Percentiles rank a stretch among this genome's conserved stretches.
These are phyloP conservation scores for Aurelia aurita complex sp. Pacific DNA, from an alignment of 30 jellyfish, hydroid and myxozoan genomes.

Conservation along the genomic window DNA sequence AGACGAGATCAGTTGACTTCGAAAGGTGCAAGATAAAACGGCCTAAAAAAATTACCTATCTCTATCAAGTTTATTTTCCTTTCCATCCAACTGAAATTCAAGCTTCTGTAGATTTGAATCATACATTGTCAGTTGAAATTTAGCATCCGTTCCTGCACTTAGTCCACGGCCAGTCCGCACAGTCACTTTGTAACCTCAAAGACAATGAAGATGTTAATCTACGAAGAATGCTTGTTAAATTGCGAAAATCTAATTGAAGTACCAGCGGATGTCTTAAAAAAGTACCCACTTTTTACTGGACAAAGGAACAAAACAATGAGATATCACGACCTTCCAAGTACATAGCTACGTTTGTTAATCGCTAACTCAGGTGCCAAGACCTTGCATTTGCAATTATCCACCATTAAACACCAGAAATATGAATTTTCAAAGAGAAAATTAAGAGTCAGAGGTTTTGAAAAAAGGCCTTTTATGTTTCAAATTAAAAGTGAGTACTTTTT, in stretches of 20 bases:
- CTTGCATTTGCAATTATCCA: too few relatives aligned
- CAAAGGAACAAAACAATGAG: neutral
- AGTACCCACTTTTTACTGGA: neutral
- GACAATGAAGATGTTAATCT: neutral
- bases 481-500: too few relatives aligned
- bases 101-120: neutral
- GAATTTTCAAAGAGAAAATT: too few relatives aligned
- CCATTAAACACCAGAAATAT: too few relatives aligned
- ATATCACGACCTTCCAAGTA: too few relatives aligned
- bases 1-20: neutral
- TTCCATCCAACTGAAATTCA: constrained; percentile 20
- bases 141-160: constrained; percentile 68
- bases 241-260: too few relatives aligned
- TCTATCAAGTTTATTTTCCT: constrained; percentile 22
- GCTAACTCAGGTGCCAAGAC: neutral
- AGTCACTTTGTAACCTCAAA: constrained; percentile 36
- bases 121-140: neutral
- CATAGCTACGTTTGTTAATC: too few relatives aligned
- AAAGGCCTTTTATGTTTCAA: too few relatives aligned
- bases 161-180: constrained; percentile 64
- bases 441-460: too few relatives aligned
- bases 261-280: neutral
- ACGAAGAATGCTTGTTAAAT: too few relatives aligned
- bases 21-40: too few relatives aligned
- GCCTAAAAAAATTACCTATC: constrained; percentile 15